Base-by-base conservation (phyloP, 2,888 invertebrate species). In the Phengaris alcon region DNA sequence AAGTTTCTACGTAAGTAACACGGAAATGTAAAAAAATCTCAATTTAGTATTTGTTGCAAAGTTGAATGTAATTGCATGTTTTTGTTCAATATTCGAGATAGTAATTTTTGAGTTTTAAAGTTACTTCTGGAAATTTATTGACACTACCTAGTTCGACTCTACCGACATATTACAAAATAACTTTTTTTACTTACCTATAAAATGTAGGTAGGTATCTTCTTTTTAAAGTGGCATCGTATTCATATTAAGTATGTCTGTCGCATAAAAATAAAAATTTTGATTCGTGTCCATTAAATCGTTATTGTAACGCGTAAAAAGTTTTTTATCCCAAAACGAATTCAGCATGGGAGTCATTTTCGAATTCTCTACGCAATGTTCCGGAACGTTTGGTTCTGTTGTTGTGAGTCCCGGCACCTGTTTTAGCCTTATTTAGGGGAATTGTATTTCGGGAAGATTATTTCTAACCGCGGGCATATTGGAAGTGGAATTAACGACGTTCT, bases 381-480 rank as follows among this genome's bases (percentile, higher is more conserved):
- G 44, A 44, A 64, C 64, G 64, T 12, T 64, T 35, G 44, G 12
- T 64, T 64, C 64, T 64, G 64, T 69, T 78, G 54, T 54, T 52
- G 69, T 69, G 48, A 51, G 72, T 72, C 44, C 68, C 52, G 10
- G 52, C 72, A 72, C 72, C 72, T 72, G 76, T 78, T 80, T 79
- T 77, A 77, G 52, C 55, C 54, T 72, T 70, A 48, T 70, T 72
- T 72, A 54, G 72, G 72, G 72, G 73, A 74, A 75, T 77, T 8
- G n/a, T 48, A 59, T 70, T 74, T 59, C 35, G 76, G 70, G 70
- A 74, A n/a, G 80, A 83, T 85, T 88, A 87, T 86, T 88, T 86
- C 82, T 84, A 83, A 80, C 79, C 80, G 78, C 76, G 78, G 76
- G 76, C 77, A 76, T 77, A 77, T 79, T 81, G 81, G 81, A 82